phyloP scores from a whole-genome alignment of 2,113 vertebrate species.

The Orycteropus afer region DNA sequence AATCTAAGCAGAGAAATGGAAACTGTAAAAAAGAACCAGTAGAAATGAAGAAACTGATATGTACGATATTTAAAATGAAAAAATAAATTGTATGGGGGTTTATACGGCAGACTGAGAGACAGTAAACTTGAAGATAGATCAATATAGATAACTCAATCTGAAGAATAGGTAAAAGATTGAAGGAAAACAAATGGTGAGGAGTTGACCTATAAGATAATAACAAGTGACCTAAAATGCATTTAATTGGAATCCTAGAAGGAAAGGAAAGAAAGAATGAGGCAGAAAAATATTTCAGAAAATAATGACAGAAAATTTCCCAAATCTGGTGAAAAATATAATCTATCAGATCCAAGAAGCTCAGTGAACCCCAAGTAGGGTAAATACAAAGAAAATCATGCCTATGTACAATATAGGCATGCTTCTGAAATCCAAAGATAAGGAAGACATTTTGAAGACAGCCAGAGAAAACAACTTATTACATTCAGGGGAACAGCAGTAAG shows the following conservation, averaged over 20 bases:
- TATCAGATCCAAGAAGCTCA: too few relatives aligned
- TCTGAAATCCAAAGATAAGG: too few relatives aligned
- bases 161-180: neutral
- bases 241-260: too few relatives aligned
- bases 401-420: too few relatives aligned
- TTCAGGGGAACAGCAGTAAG: neutral
- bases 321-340: neutral
- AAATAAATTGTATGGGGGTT: neutral
- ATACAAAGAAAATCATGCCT: too few relatives aligned
- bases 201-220: neutral
- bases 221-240: neutral
- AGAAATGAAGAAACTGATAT: neutral
- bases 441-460: too few relatives aligned
- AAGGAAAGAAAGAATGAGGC: neutral
- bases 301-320: neutral
- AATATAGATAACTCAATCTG: neutral
- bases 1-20: neutral
- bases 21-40: neutral
- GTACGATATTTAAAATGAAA: neutral
- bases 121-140: neutral
- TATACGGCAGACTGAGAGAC: neutral
- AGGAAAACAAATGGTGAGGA: neutral
- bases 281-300: conserved; percentile 38
- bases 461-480: neutral
- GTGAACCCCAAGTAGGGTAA: too few relatives aligned